Conservation (phyloP, 2,888 invertebrate species). For the Agrochola lota region DNA sequence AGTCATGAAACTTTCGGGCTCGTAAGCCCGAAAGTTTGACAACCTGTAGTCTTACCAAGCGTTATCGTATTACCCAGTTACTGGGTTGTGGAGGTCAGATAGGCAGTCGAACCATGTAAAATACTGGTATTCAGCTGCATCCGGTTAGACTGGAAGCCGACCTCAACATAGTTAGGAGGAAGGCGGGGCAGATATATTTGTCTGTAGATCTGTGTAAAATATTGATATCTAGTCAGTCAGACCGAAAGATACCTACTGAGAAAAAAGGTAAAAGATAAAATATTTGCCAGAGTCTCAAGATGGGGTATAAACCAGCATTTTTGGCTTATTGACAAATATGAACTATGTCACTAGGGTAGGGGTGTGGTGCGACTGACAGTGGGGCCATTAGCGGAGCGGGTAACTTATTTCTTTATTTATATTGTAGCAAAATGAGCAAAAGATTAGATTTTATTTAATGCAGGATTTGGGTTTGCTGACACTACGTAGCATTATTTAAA, state of each 20-base stretch:
- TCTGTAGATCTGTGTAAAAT: constrained; percentile 4
- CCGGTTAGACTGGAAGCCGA: not conserved
- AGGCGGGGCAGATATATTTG: not conserved
- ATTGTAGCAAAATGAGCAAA: not conserved
- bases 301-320: constrained; percentile 46
- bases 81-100: not conserved
- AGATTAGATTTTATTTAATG: no score
- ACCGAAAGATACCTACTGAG: constrained; percentile 6
- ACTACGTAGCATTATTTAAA: no score
- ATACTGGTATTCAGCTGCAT: not conserved
- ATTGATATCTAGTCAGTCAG: not conserved
- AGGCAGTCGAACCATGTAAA: not conserved
- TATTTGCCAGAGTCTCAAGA: constrained; percentile 26
- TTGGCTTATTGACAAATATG: constrained; percentile 71
- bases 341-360: constrained; percentile 68
- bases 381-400: constrained; percentile 46
- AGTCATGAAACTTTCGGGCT: no score
- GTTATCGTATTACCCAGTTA: not conserved
- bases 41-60: no score
- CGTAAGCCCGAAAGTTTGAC: no score
- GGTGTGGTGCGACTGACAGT: constrained; percentile 54
- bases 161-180: no score
- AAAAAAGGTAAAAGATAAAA: constrained; percentile 35
- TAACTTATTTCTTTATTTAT: no score
- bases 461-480: no score